Base-by-base conservation (phyloP, 2,888 invertebrate species). In the Eupithecia centaureata region DNA sequence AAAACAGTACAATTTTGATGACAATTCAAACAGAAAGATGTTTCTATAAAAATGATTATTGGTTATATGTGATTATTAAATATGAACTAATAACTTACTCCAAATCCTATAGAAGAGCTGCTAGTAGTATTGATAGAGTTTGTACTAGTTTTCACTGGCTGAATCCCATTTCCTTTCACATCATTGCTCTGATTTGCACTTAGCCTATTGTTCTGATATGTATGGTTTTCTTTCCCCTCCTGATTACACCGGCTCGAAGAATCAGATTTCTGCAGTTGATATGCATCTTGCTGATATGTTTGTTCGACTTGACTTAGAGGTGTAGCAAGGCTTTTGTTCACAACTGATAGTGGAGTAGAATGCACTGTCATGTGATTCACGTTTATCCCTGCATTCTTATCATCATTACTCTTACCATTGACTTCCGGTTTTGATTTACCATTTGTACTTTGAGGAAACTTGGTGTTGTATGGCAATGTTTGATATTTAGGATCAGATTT, bases 401-500 rank as follows among this genome's bases (percentile, higher is more conserved):
- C 89, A 79, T 91, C 91, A 73, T 76, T 86, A 72, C 73, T 85
- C 80, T 92, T 94, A 18, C 86, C 85, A 72, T 92, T 88, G 35
- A 84, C 76, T 78, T 92, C 91, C 12, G 86, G 79, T 82, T 92
- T 92, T 73, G 85, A 72, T 79, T 92, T 92, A 47, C 88, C 89
- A 66, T 89, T 90, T 63, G 85, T 84, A 75, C 91, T 86, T 88
- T 95, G 95, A 91, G 96, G 95, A 86, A 97, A 97, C 89, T 97
- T 98, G 42, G 96, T 97, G 85, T 96, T 98, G 91, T 97, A 97
- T 78, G 98, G 98, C 89, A 98, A 93, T 32, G 97, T 97, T 94
- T 98, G 98, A 93, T 97, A 98, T 90, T 97, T 98, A 52, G 96
- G 97, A 88, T 98, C 97, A 65, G 96, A 96, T 86, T 97, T 97